Evolutionary conservation across 2,113 vertebrate species (phyloP).

Genomic region (Paraplagusia blochii): DNA sequence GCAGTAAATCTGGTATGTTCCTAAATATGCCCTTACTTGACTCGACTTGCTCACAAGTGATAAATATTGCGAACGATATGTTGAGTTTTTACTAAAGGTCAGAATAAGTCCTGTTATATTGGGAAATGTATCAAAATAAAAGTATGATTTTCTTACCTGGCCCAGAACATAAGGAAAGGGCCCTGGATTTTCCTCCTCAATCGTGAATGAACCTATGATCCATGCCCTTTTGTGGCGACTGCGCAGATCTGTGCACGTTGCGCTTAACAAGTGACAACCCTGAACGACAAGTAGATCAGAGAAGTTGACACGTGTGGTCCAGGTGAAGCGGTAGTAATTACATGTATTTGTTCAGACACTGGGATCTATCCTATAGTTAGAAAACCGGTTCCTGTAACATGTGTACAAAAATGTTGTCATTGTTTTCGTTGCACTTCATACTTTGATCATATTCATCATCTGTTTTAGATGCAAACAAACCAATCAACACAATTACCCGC

Average conservation of each 20-base stretch:
- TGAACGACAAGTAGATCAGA: slow-evolving; percentile 25
- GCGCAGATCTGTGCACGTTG: slow-evolving; percentile 22
- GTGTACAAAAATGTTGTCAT: neutral
- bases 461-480: neutral
- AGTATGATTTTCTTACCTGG: slow-evolving; percentile 40
- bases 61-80: too few species aligned
- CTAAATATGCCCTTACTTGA: too few species aligned
- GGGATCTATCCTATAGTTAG: neutral
- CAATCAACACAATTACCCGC: neutral
- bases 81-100: too few species aligned
- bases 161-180: slow-evolving; percentile 66
- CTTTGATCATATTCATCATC: neutral
- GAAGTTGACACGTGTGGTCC: too few species aligned
- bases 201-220: slow-evolving; percentile 57
- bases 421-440: neutral
- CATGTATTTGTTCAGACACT: neutral
- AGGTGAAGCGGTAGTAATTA: neutral
- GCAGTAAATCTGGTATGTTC: too few species aligned
- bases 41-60: too few species aligned
- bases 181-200: slow-evolving; percentile 60
- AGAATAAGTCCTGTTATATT: too few species aligned
- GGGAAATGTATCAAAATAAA: neutral
- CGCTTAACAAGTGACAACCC: slow-evolving; percentile 25
- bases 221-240: slow-evolving; percentile 52
- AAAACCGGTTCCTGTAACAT: neutral